Conservation (phyloP, 2,888 invertebrate genomes). For the Nomada fabriciana region DNA sequence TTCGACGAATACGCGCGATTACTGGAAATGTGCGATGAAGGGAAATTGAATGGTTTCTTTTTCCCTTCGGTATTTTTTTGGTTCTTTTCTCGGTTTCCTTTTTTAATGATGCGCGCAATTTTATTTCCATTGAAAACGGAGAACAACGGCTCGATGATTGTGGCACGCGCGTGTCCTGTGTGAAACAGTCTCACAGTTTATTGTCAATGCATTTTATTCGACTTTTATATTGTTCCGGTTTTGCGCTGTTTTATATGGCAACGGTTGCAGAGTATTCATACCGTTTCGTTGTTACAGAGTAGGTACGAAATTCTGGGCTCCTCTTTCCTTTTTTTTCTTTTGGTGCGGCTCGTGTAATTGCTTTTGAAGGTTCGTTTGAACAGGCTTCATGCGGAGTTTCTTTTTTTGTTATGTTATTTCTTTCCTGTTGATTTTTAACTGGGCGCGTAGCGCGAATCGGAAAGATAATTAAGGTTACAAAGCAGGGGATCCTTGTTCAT, state of each 20-base stretch:
- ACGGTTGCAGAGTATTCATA: not conserved
- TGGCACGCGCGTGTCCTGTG: not conserved
- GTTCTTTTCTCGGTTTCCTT: too few relatives aligned
- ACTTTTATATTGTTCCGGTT: not conserved
- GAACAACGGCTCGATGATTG: not conserved
- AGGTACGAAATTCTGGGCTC: not conserved
- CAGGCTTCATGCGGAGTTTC: not conserved
- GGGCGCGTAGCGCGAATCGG: not conserved
- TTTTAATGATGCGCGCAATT: not conserved
- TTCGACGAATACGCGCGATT: not conserved
- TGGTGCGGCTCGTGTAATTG: not conserved
- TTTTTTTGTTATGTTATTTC: not conserved
- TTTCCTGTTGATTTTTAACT: not conserved
- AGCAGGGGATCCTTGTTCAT: not conserved
- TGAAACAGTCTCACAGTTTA: not conserved
- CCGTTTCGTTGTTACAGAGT: slow-evolving; percentile 4
- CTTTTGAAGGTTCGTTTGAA: not conserved
- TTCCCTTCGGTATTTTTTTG: not conserved
- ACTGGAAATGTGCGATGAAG: not conserved
- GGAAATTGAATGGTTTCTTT: slow-evolving; percentile 17
- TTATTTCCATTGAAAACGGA: not conserved
- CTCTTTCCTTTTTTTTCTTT: not conserved
- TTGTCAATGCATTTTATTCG: not conserved
- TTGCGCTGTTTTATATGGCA: not conserved
- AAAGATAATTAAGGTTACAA: not conserved